Base-by-base conservation (phyloP, 1,140 invertebrate genomes). In the Choristoneura fumiferana region DNA sequence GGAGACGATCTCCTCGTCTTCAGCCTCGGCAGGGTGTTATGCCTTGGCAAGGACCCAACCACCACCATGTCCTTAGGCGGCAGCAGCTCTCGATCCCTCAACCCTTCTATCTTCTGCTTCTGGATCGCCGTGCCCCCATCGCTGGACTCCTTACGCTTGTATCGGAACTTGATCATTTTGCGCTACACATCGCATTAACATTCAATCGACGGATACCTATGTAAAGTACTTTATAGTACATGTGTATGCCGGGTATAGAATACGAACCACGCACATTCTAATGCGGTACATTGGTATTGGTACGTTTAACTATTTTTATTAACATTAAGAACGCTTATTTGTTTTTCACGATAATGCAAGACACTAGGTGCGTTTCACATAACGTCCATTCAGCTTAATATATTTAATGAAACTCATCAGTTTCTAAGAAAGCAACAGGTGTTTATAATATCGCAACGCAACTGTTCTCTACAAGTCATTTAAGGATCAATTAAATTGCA, bases 121-220 rank as follows among this genome's bases (percentile, higher is more conserved):
- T 89, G 79, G 56, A 89, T 84, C 55, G 79, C 78, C 18, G 83
- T 78, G 17, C 63, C 73, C 56, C 78, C 80, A 69, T 88, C 78
- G 62, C 71, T 84, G 36, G 88, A 60, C 65, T 92, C 91, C 67
- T 92, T 92, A 36, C 91, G 91, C 60, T 92, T 92, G 66, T 92
- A 92, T 45, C 91, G 90, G 87, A 92, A 92, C 82, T 92, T 92
- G 59, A 92, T 92, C 91, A 92, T 92, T 68, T 83, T 83, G 76
- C 69, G 6, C 56, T 64, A 59, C 64, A 77, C 81, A 84, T 86
- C 67, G 71, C 78, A 74, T 57, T 54, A 56, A 64, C 67, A 60
- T 63, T 69, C 64, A 68, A 69, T 60, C 61, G 58, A 57, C 61
- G n/a, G 43, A 17, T 49, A 49, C 18, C 10, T 49, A 29, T 0